Conservation (phyloP, 2,113 vertebrate species). For the Lophotis ruficrista region DNA sequence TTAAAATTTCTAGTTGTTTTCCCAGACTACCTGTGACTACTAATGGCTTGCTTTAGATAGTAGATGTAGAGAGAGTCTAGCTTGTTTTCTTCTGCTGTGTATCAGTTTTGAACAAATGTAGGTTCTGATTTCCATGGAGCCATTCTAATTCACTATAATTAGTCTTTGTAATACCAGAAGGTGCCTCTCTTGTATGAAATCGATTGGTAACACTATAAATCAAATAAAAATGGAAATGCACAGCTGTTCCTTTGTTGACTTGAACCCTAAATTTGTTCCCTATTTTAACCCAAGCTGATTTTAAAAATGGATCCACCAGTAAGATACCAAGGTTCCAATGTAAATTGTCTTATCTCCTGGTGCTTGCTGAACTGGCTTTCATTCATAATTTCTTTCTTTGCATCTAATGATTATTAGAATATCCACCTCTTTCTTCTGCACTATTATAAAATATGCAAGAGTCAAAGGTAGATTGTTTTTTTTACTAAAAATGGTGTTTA, state of each 20-base stretch:
- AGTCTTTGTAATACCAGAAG: conserved; percentile 1
- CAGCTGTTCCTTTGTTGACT: conserved; percentile 15
- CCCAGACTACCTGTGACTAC: background rate
- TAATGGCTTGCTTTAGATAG: background rate
- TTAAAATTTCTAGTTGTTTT: background rate
- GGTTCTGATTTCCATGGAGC: background rate
- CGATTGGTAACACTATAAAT: background rate
- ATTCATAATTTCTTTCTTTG: background rate
- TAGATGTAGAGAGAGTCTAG: background rate
- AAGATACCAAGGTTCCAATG: background rate
- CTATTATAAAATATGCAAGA: background rate
- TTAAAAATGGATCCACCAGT: background rate
- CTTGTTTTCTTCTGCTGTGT: background rate
- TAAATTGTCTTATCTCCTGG: background rate
- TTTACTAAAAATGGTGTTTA: background rate
- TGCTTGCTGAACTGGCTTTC: background rate
- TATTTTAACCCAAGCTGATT: background rate
- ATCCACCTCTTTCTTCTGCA: background rate
- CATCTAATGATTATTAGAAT: background rate
- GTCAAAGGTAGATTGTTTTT: background rate
- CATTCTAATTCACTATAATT: background rate
- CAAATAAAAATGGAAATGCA: background rate
- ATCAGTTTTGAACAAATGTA: background rate
- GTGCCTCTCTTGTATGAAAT: background rate
- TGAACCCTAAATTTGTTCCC: background rate